Conservation (phyloP, 2,888 invertebrate genomes). For the Boloria selene region DNA sequence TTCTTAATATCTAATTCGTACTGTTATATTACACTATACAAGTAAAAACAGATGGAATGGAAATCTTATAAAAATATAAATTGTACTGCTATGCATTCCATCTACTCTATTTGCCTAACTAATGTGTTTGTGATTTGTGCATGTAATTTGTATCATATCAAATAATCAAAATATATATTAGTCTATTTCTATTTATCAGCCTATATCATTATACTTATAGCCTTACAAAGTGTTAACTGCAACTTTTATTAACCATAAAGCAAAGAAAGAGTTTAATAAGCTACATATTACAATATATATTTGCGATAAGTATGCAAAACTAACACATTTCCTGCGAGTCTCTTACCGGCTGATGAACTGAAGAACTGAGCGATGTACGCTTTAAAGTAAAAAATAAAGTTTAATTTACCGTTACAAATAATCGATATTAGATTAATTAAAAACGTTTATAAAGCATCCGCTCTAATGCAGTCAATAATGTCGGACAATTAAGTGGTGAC, state of each 20-base stretch:
- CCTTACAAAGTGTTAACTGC: conserved; percentile 5
- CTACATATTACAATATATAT: conserved; percentile 12
- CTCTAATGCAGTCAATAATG: too few species aligned
- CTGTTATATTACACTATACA: too few species aligned
- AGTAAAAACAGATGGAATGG: too few species aligned
- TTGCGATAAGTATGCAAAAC: conserved; percentile 4
- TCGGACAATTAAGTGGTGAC: too few species aligned
- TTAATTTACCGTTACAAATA: not conserved
- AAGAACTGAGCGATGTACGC: conserved; percentile 78
- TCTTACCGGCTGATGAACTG: conserved; percentile 70
- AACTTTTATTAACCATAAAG: conserved; percentile 21
- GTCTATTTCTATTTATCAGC: not conserved
- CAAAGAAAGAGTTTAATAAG: conserved; percentile 19
- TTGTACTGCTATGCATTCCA: too few species aligned
- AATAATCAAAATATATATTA: not conserved
- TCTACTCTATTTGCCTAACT: too few species aligned
- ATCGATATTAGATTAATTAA: too few species aligned
- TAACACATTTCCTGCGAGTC: conserved; percentile 30
- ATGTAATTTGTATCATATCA: not conserved
- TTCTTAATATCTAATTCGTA: too few species aligned
- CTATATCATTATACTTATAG: not conserved
- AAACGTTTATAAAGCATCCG: too few species aligned
- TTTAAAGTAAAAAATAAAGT: conserved; percentile 56
- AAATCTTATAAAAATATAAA: too few species aligned
- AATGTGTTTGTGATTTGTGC: too few species aligned